Evolutionary conservation across 2,888 invertebrate species (phyloP).

Genomic region (Crematogaster levior): DNA sequence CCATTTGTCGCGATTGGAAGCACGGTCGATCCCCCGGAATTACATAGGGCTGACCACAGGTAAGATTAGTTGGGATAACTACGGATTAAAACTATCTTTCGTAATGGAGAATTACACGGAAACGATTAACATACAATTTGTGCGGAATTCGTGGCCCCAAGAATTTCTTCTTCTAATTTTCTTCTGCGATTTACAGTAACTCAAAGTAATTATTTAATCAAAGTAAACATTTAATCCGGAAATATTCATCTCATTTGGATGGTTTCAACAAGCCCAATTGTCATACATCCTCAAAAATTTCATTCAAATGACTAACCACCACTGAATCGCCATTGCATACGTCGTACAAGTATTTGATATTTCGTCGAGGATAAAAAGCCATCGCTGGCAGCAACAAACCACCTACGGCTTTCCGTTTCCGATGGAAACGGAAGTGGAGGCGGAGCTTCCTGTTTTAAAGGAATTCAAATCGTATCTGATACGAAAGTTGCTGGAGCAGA

Average conservation of each 20-base stretch:
- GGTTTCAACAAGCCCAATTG: neutral
- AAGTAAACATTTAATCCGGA: too few relatives aligned
- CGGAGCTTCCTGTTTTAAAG: slow-evolving; percentile 72
- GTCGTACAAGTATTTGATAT: neutral
- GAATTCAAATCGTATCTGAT: slow-evolving; percentile 81
- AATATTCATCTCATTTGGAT: neutral
- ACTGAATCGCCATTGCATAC: neutral
- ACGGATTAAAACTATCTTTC: slow-evolving; percentile 31
- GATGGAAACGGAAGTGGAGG: slow-evolving; percentile 35
- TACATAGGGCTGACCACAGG: slow-evolving; percentile 12
- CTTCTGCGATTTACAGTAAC: neutral
- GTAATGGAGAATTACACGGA: slow-evolving; percentile 39
- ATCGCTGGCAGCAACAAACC: slow-evolving; percentile 37
- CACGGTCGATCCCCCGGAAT: slow-evolving; percentile 32
- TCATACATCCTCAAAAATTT: neutral
- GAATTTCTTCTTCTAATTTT: neutral
- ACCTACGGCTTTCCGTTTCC: slow-evolving; percentile 23
- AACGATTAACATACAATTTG: slow-evolving; percentile 52
- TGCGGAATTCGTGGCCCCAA: neutral
- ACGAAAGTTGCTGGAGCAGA: slow-evolving; percentile 74
- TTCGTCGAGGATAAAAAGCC: neutral
- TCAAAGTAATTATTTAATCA: neutral
- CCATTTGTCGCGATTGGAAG: slow-evolving; percentile 51
- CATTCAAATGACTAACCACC: neutral
- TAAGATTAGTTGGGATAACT: slow-evolving; percentile 32